Percentiles rank a stretch among this genome's conserved stretches.
Conservation (phyloP, 2,113 vertebrate species). For the Trichechus manatus region DNA sequence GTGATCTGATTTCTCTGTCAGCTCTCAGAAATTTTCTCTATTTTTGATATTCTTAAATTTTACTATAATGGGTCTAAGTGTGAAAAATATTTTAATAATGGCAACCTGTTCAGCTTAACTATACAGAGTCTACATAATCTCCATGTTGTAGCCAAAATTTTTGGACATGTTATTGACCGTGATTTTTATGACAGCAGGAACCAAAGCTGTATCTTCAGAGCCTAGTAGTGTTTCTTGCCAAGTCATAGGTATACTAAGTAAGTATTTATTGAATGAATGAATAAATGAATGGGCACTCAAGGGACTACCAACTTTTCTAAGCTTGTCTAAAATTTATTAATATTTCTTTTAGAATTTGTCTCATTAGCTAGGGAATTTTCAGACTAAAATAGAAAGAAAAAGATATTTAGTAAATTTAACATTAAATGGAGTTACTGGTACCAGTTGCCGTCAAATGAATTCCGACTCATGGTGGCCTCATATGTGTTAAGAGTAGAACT, state of each 20-base stretch:
- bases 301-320: not conserved
- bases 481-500: too few relatives aligned
- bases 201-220: not conserved
- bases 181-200: conserved; percentile 12
- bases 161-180: not conserved
- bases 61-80: not conserved
- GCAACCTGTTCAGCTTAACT: conserved; percentile 7
- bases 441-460: too few relatives aligned
- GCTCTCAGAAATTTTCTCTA: not conserved
- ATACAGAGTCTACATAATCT: not conserved
- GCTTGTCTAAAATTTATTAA: conserved; percentile 43
- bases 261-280: not conserved
- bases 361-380: not conserved
- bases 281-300: not conserved
- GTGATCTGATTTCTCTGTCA: not conserved
- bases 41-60: conserved; percentile 11
- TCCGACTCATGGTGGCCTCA: too few relatives aligned
- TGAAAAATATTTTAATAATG: conserved; percentile 10
- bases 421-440: conserved; percentile 1
- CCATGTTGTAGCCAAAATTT: not conserved
- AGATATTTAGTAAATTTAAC: too few relatives aligned
- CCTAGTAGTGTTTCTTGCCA: not conserved
- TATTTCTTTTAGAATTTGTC: conserved; percentile 27
- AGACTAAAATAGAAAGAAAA: not conserved
- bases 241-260: not conserved